Evolutionary conservation across 1,140 invertebrate genomes (phyloP), one percentile per base, ranked within the genome.

Genomic region (Zaprionus tsacasi): DNA sequence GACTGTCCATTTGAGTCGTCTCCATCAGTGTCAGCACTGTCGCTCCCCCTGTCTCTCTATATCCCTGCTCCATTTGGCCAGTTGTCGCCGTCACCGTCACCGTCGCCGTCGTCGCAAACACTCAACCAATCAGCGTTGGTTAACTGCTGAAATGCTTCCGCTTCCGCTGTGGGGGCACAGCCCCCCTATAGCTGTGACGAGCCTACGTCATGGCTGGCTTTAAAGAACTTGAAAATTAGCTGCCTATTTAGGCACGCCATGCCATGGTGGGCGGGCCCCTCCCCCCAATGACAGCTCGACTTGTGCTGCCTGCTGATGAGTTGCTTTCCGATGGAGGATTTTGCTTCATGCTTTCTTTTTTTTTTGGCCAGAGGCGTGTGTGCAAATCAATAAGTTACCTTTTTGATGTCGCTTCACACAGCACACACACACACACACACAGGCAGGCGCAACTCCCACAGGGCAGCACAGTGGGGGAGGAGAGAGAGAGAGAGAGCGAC

Each of bases 41-140:
- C 21, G 21, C 21, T 21, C 21, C 21, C 21, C 2, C 57, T 59
- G 35, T 38, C 55, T 21, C 10, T 58, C 55, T n/a, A n/a, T n/a
- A n/a, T 35, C 21, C 2, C 21, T 21, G 21, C 45, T 48, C 45
- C 17, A 11, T 17, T 17, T 48, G 21, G 21, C 21, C 21, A 21
- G 21, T 21, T 21, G 21, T 21, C 21, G 40, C 12, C 12, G 40
- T 3, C 12, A 5, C 2, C 35, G 35, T 36, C n/a, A n/a, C n/a
- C 35, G 10, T 12, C 11, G 11, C 11, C 36, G 11, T 45, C n/a
- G n/a, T 17, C 15, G 70, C 83, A 77, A 88, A 83, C 83, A 87
- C 83, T 89, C 83, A 83, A 83, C 83, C 85, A 89, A 89, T 89
- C 85, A 89, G 85, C 81, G 86, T 77, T 89, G 81, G 85, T 89